Evolutionary conservation across 2,888 invertebrate genomes (phyloP).

Genomic region (Sabatieria punctata): DNA sequence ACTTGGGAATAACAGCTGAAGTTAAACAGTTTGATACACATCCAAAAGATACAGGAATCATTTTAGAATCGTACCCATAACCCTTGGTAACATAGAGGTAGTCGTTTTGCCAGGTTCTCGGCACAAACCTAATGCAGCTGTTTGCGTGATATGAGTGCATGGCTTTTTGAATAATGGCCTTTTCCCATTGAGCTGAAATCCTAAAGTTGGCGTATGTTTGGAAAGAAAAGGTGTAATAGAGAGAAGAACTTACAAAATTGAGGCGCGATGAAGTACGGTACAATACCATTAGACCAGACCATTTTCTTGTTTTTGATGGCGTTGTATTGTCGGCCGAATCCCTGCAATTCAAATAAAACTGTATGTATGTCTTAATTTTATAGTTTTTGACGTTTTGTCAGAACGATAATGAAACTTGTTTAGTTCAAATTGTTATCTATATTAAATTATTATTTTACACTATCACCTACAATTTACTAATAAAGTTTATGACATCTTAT

Average conservation of each 20-base stretch:
- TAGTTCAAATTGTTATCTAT: no score
- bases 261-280: background rate
- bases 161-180: slow-evolving; percentile 4
- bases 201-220: no score
- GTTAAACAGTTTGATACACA: background rate
- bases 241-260: slow-evolving; percentile 3
- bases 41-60: background rate
- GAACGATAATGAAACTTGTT: no score
- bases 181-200: background rate
- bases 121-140: slow-evolving; percentile 24
- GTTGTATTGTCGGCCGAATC: background rate
- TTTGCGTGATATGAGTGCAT: slow-evolving; percentile 15
- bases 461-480: background rate
- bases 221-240: no score
- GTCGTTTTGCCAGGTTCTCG: slow-evolving; percentile 14
- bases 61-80: background rate
- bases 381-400: no score
- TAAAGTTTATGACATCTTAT: background rate
- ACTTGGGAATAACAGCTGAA: slow-evolving; percentile 30
- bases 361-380: no score
- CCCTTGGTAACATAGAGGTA: background rate
- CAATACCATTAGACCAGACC: background rate
- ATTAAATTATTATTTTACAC: no score
- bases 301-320: background rate
- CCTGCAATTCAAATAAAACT: no score